Conservation (phyloP, 2,797 vertebrate genomes). For the Clarias laeviceps region DNA sequence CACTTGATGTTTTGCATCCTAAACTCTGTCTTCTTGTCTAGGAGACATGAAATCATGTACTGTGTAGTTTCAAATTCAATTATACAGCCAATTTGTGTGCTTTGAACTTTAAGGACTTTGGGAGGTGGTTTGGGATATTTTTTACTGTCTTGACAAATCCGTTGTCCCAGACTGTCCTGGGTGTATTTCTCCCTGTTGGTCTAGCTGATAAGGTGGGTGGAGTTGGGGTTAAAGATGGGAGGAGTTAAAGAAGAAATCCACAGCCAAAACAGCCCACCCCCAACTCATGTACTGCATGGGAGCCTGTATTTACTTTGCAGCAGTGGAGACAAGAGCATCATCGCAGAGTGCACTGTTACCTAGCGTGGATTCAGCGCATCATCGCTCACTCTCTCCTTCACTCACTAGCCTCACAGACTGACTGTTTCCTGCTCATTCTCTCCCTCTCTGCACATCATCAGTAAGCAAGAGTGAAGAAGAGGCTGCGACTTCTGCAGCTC, state of each 20-base stretch:
- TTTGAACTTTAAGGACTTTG: background rate
- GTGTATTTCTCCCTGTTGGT: constrained; percentile 69
- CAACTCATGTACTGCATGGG: constrained; percentile 67
- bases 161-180: constrained; percentile 67
- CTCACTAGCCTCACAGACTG: constrained; percentile 45
- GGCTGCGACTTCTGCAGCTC: constrained; percentile 52
- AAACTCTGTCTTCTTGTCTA: constrained; percentile 25
- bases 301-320: constrained; percentile 75
- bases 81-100: constrained; percentile 52
- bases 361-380: constrained; percentile 66
- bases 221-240: constrained; percentile 40
- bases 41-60: constrained; percentile 49
- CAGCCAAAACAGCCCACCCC: constrained; percentile 52
- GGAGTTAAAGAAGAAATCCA: constrained; percentile 34
- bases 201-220: constrained; percentile 31
- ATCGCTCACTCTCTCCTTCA: constrained; percentile 53
- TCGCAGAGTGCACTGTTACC: constrained; percentile 71
- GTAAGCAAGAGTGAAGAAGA: constrained; percentile 48
- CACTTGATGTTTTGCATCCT: constrained; percentile 32
- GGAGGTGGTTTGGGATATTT: constrained; percentile 19
- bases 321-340: constrained; percentile 74
- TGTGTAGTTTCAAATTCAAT: constrained; percentile 63
- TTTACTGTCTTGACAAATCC: constrained; percentile 54
- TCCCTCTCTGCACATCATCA: constrained; percentile 53
- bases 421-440: constrained; percentile 36